Conservation (phyloP, 1,140 invertebrate genomes). For the Ceratosolen fusciceps region DNA sequence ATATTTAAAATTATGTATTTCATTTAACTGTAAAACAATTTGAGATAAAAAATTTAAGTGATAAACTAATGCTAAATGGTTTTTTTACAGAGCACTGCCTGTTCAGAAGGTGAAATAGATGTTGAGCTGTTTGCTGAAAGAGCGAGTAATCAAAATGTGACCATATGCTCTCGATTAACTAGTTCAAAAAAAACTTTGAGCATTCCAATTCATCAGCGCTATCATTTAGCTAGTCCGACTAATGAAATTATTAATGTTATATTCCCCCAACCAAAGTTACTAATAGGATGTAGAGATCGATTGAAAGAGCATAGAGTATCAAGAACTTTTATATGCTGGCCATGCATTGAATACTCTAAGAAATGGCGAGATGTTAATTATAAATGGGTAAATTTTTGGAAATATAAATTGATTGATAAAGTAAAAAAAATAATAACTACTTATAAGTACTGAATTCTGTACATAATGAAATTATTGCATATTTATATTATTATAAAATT, state of each 20-base stretch:
- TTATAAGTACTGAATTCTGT: no score
- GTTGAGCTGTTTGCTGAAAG: conserved; percentile 65
- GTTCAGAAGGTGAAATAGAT: conserved; percentile 60
- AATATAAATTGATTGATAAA: not conserved
- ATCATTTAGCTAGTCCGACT: conserved; percentile 58
- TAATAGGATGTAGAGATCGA: conserved; percentile 63
- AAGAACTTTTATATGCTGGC: conserved; percentile 59
- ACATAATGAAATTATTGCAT: no score
- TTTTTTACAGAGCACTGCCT: conserved; percentile 59
- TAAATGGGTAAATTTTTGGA: conserved; percentile 57
- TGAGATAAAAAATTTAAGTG: not conserved
- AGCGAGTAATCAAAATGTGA: conserved; percentile 60
- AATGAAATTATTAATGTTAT: conserved; percentile 55
- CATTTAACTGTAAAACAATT: not conserved
- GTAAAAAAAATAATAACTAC: not conserved
- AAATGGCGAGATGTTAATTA: conserved; percentile 65
- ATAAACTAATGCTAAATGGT: not conserved
- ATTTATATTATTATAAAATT: not conserved
- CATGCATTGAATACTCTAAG: conserved; percentile 54
- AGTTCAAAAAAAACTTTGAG: conserved; percentile 48
- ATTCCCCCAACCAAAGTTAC: conserved; percentile 57
- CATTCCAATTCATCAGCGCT: conserved; percentile 67
- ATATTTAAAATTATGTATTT: conserved; percentile 56
- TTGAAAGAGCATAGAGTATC: conserved; percentile 59
- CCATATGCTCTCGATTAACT: conserved; percentile 57